phyloP scores from a whole-genome alignment of 2,113 vertebrate genomes.

The Gallinago media region DNA sequence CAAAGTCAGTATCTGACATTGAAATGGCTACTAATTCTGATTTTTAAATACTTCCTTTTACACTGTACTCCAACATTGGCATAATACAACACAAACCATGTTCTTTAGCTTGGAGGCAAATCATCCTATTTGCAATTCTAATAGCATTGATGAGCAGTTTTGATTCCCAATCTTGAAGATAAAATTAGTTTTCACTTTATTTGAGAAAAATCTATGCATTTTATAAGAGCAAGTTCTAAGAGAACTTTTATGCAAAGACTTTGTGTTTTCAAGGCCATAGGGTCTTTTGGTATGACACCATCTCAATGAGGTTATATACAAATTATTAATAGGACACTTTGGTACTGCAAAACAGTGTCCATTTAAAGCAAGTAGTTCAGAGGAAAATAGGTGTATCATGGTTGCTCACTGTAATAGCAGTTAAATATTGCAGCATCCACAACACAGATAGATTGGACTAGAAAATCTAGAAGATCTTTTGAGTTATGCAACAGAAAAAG shows the following conservation, averaged over 20 bases:
- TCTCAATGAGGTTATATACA: neutral
- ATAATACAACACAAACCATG: neutral
- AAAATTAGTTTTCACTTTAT: neutral
- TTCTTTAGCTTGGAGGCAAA: constrained; percentile 4
- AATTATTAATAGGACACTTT: neutral
- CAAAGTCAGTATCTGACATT: neutral
- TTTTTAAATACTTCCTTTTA: constrained; percentile 3
- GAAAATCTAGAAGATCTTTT: neutral
- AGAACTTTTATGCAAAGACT: neutral
- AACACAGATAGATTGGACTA: neutral
- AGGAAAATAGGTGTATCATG: neutral
- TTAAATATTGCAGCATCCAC: neutral
- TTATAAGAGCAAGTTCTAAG: neutral
- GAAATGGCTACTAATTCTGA: neutral
- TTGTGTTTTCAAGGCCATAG: accelerated
- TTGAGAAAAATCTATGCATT: neutral
- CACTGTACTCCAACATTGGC: neutral
- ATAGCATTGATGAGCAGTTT: neutral
- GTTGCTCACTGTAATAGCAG: neutral
- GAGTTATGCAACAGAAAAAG: neutral
- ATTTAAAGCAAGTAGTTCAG: neutral
- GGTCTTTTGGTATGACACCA: neutral
- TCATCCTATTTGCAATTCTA: neutral
- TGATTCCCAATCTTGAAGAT: neutral
- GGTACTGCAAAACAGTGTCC: neutral